Evolutionary conservation across 2,113 vertebrate species (phyloP), one percentile per base, ranked within the genome.

Genomic region (Mungos mungo): DNA sequence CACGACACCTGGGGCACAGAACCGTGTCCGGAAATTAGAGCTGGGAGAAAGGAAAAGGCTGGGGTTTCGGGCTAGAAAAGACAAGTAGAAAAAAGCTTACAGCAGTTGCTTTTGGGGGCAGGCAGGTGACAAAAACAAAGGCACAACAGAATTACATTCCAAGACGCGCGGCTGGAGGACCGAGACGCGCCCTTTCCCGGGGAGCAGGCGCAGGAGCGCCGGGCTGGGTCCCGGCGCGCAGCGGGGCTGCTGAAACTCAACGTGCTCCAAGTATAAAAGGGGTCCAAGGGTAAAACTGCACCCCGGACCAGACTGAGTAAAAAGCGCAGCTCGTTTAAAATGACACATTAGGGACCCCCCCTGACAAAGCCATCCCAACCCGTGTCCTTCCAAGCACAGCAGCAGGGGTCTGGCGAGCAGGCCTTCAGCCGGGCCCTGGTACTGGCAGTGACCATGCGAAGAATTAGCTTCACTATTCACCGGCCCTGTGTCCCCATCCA

Each of bases 1-100:
- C 99, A 99, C 98, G 99, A 98, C 98, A 99, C 98, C 99, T 99
- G 99, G 99, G 99, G 98, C 98, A 98, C 98, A 98, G 96, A 65
- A 98, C 97, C 98, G 98, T 97, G 98, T 98, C 99, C 99, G 99
- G 99, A 98, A 98, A 97, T 98, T 91, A 98, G 93, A 98, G 97
- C 98, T 98, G 98, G 98, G 98, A 98, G 98, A 98, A 98, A 98
- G 98, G 97, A 96, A 98, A 63, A 87, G 86, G 66, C 23, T 6
- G 5, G 80, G 86, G 41, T 12, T 86, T 85, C 85, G 83, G 96
- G 95, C 94, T 83, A 98, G 97, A 97, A 98, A 98, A 98, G 97
- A 97, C 41, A 90, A 90, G 91, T 80, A 95, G 97, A 98, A 95
- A 87, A 96, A 98, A 96, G 74, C 96, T 98, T 98, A 99, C 99